Evolutionary conservation across 2,888 invertebrate species (phyloP), one percentile per base, ranked within the genome.

Genomic region (Trichopoda pennipes): DNA sequence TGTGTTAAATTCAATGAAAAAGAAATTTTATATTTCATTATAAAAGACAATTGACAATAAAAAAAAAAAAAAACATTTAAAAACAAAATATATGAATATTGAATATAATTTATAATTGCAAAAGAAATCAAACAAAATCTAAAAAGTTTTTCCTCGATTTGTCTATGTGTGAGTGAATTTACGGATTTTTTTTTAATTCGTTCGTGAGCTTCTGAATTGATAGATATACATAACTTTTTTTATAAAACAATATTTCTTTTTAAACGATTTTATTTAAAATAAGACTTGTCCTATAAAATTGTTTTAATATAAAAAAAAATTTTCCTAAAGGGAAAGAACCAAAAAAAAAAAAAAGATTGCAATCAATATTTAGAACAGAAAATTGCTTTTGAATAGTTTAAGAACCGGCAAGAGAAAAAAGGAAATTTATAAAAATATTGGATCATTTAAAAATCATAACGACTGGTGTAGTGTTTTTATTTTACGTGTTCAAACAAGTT

Each of bases 281-380:
- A 83, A 79, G 70, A 81, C 77, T 80, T 76, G 58, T 68, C 44
- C 49, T n/a, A 84, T 75, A 84, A 82, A 87, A 87, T 86, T 74
- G 73, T 80, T 79, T 49, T 10, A 72, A 72, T 70, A 79, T 56
- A 44, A 85, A 85, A 88, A 44, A 87, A 87, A 85, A n/a, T n/a
- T 89, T 89, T 90, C 90, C 90, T 88, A 89, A 90, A 87, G 84
- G 88, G 88, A 88, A 90, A 87, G 87, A 49, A 70, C 88, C 88
- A 88, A 91, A 91, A 89, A n/a, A 88, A 87, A 89, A n/a, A n/a
- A n/a, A n/a, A n/a, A n/a, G n/a, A n/a, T n/a, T n/a, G n/a, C n/a
- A n/a, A n/a, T n/a, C n/a, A n/a, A n/a, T n/a, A n/a, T n/a, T n/a
- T n/a, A n/a, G n/a, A n/a, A n/a, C n/a, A n/a, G n/a, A n/a, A n/a